Evolutionary conservation across 2,797 vertebrate genomes (phyloP).

Genomic region (Cyprinodon diabolis): DNA sequence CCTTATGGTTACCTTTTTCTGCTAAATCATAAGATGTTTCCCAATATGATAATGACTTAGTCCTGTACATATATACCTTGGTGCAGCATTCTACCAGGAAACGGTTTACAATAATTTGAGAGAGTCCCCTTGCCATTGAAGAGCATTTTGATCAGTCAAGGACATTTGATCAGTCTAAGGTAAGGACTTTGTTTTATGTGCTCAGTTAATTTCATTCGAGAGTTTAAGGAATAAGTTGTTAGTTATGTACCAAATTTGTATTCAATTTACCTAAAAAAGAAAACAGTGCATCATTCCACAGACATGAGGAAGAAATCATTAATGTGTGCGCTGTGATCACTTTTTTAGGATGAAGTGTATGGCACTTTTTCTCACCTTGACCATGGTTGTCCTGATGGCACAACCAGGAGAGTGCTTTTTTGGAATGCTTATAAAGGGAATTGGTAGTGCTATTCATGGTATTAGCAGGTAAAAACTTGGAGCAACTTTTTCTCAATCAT

Average conservation of each 20-base stretch:
- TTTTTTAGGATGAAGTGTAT: not conserved
- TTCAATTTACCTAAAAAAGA: too few species aligned
- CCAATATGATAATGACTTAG: not conserved
- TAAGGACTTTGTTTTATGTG: not conserved
- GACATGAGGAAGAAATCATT: not conserved
- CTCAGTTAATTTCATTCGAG: too few species aligned
- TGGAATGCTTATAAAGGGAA: accelerated
- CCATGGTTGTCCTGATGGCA: slow-evolving; percentile 11
- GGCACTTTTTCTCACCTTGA: not conserved
- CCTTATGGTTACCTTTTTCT: not conserved
- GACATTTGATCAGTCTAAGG: not conserved
- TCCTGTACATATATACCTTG: not conserved
- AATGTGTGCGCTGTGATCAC: not conserved
- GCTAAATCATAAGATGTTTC: not conserved
- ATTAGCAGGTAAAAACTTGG: not conserved
- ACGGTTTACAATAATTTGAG: not conserved
- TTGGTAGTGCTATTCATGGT: accelerated
- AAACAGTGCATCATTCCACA: not conserved
- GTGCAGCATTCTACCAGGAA: not conserved
- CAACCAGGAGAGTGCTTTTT: not conserved
- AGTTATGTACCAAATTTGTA: too few species aligned
- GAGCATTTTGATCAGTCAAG: not conserved
- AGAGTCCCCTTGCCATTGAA: not conserved
- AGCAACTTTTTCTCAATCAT: not conserved
- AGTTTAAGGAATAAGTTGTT: not conserved